Evolutionary conservation across 2,888 invertebrate genomes (phyloP).

Genomic region (Pyrocoelia pectoralis): DNA sequence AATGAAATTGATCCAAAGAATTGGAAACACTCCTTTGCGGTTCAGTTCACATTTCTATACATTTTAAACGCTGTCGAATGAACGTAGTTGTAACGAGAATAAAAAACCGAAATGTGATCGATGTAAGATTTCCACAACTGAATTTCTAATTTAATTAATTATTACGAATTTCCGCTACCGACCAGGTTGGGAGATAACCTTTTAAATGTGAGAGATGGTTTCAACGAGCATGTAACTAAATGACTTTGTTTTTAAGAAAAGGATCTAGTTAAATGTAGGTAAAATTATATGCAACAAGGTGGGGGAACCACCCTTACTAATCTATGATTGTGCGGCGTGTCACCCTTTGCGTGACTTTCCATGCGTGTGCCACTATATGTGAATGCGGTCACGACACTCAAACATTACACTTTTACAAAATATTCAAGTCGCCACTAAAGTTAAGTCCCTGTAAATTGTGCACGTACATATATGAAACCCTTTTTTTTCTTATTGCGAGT

Average conservation of each 20-base stretch:
- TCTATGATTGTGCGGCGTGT: conserved; percentile 53
- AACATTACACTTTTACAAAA: conserved; percentile 51
- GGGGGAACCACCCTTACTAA: conserved; percentile 46
- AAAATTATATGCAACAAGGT: conserved; percentile 34
- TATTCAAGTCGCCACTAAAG: conserved; percentile 43
- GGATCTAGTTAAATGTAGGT: conserved; percentile 33
- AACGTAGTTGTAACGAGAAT: not conserved
- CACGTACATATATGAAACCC: conserved; percentile 34
- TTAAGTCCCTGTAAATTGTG: conserved; percentile 44
- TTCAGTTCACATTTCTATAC: not conserved
- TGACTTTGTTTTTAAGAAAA: not conserved
- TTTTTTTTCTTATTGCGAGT: not conserved
- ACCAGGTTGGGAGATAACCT: too few species aligned
- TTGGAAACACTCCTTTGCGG: too few species aligned
- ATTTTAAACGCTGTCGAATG: not conserved
- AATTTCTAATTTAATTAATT: too few species aligned
- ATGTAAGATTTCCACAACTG: too few species aligned
- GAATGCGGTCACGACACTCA: conserved; percentile 51
- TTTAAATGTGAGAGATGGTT: too few species aligned
- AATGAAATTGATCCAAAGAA: not conserved
- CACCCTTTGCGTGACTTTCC: conserved; percentile 49
- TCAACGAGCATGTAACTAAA: too few species aligned
- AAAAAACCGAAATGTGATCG: not conserved
- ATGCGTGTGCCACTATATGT: conserved; percentile 47
- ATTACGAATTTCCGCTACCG: too few species aligned